Conservation (phyloP, 2,113 vertebrate species). For the Aplodontia rufa region DNA sequence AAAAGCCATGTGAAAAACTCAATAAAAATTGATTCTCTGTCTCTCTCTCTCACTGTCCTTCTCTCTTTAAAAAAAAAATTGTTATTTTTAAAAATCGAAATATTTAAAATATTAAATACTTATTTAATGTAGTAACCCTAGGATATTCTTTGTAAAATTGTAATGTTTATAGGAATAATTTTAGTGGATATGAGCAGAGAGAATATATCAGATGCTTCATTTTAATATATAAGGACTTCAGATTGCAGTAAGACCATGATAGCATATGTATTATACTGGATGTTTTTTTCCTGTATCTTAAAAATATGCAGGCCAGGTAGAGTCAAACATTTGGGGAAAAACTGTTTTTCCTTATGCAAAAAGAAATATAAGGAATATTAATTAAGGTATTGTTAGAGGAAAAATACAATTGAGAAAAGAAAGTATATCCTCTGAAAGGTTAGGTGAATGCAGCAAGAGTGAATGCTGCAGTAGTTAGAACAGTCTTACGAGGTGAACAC, state of each 20-base stretch:
- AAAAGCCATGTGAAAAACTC: too few relatives aligned
- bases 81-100: too few relatives aligned
- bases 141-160: neutral
- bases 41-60: too few relatives aligned
- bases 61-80: too few relatives aligned
- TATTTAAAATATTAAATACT: neutral
- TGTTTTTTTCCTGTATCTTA: neutral
- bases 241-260: neutral
- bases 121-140: neutral
- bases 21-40: too few relatives aligned
- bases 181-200: neutral
- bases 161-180: neutral
- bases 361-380: neutral
- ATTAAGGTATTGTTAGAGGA: neutral
- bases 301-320: neutral
- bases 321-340: neutral
- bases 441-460: neutral
- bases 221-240: neutral
- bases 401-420: neutral
- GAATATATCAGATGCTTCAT: neutral
- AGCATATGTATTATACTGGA: neutral
- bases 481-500: too few relatives aligned
- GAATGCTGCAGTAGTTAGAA: neutral
- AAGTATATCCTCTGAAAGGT: neutral
- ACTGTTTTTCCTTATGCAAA: neutral